These are phyloP conservation scores for Ophion costatus DNA, from an alignment of 2,888 invertebrate species.

Conservation along the genomic window DNA sequence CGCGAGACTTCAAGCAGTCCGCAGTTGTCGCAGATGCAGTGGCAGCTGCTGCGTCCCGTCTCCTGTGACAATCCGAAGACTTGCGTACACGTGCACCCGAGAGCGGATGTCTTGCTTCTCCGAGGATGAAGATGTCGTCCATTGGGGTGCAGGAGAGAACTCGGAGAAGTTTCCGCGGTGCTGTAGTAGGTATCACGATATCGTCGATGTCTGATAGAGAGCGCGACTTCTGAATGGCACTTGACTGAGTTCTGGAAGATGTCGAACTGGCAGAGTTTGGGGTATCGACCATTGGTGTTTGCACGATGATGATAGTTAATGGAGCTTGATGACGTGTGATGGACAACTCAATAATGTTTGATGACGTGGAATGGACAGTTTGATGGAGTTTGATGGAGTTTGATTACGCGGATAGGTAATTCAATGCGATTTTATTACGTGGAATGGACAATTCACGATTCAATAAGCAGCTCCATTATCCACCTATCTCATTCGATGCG, in stretches of 20 bases:
- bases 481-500: too few species aligned
- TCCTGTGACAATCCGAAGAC: constrained; percentile 38
- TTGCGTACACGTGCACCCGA: constrained; percentile 28
- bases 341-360: neutral
- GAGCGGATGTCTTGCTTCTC: constrained; percentile 30
- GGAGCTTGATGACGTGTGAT: neutral
- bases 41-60: constrained; percentile 49
- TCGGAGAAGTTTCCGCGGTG: constrained; percentile 21
- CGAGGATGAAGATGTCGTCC: constrained; percentile 32
- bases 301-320: neutral
- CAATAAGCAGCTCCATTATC: too few species aligned
- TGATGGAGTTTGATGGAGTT: neutral
- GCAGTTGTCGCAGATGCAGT: constrained; percentile 25
- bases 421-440: too few species aligned
- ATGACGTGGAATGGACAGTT: neutral
- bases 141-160: constrained; percentile 17
- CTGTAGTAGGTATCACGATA: neutral
- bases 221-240: neutral
- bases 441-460: too few species aligned
- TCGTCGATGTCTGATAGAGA: neutral
- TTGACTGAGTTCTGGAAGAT: neutral
- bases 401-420: too few species aligned
- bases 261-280: too few species aligned
- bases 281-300: neutral
- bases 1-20: constrained; percentile 23